Percentiles rank a stretch among this genome's conserved stretches.
Evolutionary conservation across 2,888 invertebrate genomes (phyloP).

Genomic region (Xestia sexstrigata): DNA sequence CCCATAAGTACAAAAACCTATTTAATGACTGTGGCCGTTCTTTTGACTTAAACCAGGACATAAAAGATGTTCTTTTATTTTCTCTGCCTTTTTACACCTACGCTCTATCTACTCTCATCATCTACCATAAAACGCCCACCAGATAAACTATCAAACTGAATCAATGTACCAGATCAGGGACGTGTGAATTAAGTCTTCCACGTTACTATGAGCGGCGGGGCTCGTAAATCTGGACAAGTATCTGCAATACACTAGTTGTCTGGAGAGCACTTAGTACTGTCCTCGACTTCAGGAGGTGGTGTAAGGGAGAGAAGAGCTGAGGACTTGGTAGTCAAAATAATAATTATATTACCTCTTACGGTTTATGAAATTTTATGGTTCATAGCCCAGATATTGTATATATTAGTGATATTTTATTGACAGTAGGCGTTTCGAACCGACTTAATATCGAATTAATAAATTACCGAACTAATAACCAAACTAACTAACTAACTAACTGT

Average conservation of each 20-base stretch:
- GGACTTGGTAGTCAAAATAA: not conserved
- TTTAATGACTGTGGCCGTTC: not conserved
- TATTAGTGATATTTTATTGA: no score
- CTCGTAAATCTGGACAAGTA: slow-evolving; percentile 85
- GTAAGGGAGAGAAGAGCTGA: slow-evolving; percentile 49
- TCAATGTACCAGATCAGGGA: slow-evolving; percentile 57
- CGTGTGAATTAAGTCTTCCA: slow-evolving; percentile 64
- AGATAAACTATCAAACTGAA: slow-evolving; percentile 42
- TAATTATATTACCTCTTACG: not conserved
- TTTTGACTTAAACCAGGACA: not conserved
- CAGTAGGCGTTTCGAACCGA: no score
- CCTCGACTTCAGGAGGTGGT: slow-evolving; percentile 75
- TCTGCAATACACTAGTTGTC: slow-evolving; percentile 84
- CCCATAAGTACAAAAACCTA: not conserved
- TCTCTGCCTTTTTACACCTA: not conserved
- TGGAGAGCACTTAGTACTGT: slow-evolving; percentile 87
- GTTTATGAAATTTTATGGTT: no score
- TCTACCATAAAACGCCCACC: slow-evolving; percentile 21
- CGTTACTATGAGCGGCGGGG: slow-evolving; percentile 71
- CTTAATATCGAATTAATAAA: no score
- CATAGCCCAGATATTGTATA: no score
- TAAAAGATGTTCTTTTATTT: not conserved
- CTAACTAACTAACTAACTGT: no score
- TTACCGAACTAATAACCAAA: no score
- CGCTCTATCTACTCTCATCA: not conserved